A percentile compares a stretch with the other conserved stretches of the same genome.
Conservation (phyloP, 2,888 invertebrate genomes). For the Blera fallax region DNA sequence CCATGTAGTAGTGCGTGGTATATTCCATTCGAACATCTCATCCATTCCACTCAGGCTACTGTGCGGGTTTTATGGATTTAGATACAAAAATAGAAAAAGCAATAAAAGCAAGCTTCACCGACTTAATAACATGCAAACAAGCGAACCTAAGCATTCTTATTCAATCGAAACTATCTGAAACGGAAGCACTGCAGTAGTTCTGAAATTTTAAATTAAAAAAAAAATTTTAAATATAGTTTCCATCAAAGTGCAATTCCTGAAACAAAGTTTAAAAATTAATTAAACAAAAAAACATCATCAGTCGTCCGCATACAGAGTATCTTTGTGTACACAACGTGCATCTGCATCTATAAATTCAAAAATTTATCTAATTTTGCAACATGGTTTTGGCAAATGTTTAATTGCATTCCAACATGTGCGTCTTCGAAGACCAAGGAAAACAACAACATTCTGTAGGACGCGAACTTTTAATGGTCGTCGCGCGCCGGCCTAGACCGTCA, state of each 20-base stretch:
- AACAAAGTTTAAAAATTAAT: constrained; percentile 1
- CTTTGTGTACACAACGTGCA: not conserved
- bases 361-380: constrained; percentile 37
- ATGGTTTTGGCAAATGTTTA: constrained; percentile 52
- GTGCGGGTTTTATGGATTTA: not conserved
- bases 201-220: not conserved
- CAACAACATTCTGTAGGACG: constrained; percentile 1
- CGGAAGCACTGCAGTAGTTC: not conserved
- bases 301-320: not conserved
- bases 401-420: constrained; percentile 65
- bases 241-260: not conserved
- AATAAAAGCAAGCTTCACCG: not conserved
- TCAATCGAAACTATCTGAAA: not conserved
- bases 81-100: not conserved
- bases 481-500: constrained; percentile 18
- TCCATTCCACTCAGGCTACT: no score
- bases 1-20: not conserved
- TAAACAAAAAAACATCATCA: constrained; percentile 6
- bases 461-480: constrained; percentile 24
- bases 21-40: not conserved
- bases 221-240: not conserved
- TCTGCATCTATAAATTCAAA: constrained; percentile 1
- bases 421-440: constrained; percentile 20
- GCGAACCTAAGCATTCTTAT: not conserved
- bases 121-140: not conserved